Evolutionary conservation across 2,888 invertebrate species (phyloP).

Genomic region (Alloplasta piceator): DNA sequence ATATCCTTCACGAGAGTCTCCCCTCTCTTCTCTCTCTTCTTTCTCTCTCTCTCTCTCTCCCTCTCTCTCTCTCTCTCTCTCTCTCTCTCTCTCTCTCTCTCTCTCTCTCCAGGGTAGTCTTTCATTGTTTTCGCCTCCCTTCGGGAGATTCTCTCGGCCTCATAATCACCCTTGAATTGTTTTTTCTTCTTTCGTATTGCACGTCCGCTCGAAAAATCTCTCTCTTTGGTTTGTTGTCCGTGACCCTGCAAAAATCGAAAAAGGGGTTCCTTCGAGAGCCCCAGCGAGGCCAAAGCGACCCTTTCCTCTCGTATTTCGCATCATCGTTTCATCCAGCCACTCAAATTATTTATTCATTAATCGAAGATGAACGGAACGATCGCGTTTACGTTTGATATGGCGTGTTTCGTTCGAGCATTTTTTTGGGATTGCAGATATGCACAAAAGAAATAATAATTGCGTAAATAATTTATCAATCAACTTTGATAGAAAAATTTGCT

Average conservation of each 20-base stretch:
- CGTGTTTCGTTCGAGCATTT: not conserved
- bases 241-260: constrained; percentile 68
- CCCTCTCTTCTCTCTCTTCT: not conserved
- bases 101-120: constrained; percentile 10
- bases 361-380: constrained; percentile 51
- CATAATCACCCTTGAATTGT: constrained; percentile 75
- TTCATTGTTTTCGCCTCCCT: constrained; percentile 70
- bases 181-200: constrained; percentile 55
- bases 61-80: not conserved
- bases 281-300: constrained; percentile 31
- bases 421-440: not conserved
- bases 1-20: constrained; percentile 64
- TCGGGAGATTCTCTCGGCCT: constrained; percentile 55
- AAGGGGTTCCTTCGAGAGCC: constrained; percentile 45
- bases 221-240: constrained; percentile 56
- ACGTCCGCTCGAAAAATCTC: constrained; percentile 24
- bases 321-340: constrained; percentile 64
- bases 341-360: constrained; percentile 68
- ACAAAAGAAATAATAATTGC: not conserved
- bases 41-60: not conserved
- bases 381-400: not conserved
- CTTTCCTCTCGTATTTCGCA: constrained; percentile 15
- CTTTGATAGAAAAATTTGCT: too few relatives aligned
- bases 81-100: constrained; percentile 1
- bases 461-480: too few relatives aligned